Evolutionary conservation across 2,888 invertebrate species (phyloP), one percentile per base, ranked within the genome.

Genomic region (Cyaniris semiargus): DNA sequence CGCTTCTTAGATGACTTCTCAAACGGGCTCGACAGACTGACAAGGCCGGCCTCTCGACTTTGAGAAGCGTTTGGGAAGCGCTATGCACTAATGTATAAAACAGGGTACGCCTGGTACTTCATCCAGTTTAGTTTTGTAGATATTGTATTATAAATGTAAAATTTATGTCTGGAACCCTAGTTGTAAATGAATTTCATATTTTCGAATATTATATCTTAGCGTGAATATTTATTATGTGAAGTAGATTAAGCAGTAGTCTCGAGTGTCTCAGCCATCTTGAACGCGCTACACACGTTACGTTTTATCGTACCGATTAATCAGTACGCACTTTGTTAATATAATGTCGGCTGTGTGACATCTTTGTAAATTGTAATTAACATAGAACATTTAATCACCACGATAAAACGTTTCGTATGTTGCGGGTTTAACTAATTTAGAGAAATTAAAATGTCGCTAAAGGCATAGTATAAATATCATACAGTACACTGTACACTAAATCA

Each of bases 101-200:
- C 86, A 86, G 86, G 86, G 88, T 87, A 86, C 85, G 79, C 78
- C 75, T 80, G 80, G 85, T 88, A 88, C 85, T 86, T 87, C 81
- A 86, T 85, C 85, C 86, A 87, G 85, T 86, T 85, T 86, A 86
- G 83, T 83, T 86, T 85, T 92, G 90, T 92, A 92, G 87, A 92
- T 91, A 91, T 84, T 86, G 86, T 89, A 85, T 84, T 78, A 80
- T 81, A 82, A 78, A 48, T 80, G 79, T 82, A 80, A 83, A 80
- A 82, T 83, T 81, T 74, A 74, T 27, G 13, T 74, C 74, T 74
- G 8, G 48, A 74, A 53, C 80, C 82, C 75, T 77, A 81, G 86
- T 81, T 83, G 21, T 48, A 48, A 74, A 53, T 84, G 80, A 86
- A 86, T 79, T 79, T n/a, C 15, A 76, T 77, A 80, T 77, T 79